These are phyloP conservation scores for Leucoma salicis DNA, from an alignment of 2,888 invertebrate genomes.

Conservation along the genomic window DNA sequence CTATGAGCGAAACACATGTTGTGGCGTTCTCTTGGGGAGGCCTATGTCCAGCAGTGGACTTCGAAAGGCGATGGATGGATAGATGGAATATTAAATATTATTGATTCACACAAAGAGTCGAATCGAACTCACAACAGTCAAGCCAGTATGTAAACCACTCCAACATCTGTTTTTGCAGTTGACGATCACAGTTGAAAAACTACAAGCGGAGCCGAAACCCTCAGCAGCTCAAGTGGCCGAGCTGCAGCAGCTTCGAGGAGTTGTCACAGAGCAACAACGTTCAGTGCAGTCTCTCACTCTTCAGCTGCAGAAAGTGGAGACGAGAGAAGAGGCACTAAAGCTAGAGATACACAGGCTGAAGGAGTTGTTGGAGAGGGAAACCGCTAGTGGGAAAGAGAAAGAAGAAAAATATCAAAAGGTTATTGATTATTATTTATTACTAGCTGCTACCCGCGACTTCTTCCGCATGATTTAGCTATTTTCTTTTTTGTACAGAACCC, in stretches of 20 bases:
- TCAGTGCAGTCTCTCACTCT: slow-evolving; percentile 76
- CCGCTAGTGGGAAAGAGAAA: slow-evolving; percentile 55
- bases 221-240: slow-evolving; percentile 60
- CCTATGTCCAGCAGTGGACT: too few species aligned
- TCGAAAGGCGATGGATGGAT: too few species aligned
- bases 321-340: slow-evolving; percentile 76
- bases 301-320: slow-evolving; percentile 76
- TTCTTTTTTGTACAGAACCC: too few species aligned
- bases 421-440: too few species aligned
- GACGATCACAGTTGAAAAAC: slow-evolving; percentile 51
- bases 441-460: too few species aligned
- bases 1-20: too few species aligned
- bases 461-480: too few species aligned
- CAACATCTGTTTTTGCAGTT: slow-evolving; percentile 50
- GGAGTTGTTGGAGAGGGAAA: slow-evolving; percentile 75
- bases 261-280: slow-evolving; percentile 83
- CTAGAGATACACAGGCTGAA: slow-evolving; percentile 67
- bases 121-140: too few species aligned
- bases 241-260: slow-evolving; percentile 65
- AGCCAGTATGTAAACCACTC: too few species aligned
- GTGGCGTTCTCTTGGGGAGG: too few species aligned
- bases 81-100: too few species aligned
- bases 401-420: slow-evolving; percentile 63
- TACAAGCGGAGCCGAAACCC: slow-evolving; percentile 48
- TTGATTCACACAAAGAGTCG: too few species aligned